These are phyloP conservation scores for Notodonta ziczac DNA, from an alignment of 2,888 invertebrate species.

Conservation along the genomic window DNA sequence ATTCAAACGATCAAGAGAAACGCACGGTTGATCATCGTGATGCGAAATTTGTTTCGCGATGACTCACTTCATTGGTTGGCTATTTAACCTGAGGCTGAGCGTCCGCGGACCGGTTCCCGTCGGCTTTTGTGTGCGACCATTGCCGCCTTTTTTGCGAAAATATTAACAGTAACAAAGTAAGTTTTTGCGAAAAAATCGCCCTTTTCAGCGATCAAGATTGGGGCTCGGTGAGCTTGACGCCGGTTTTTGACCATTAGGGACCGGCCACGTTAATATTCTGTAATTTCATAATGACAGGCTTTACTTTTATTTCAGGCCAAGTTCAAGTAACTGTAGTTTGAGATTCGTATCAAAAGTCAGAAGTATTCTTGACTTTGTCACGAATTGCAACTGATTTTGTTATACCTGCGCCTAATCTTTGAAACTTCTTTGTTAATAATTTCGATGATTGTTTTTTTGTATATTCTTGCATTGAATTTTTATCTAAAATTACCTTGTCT, in stretches of 20 bases:
- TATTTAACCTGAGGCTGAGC: slow-evolving; percentile 34
- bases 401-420: neutral
- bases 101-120: slow-evolving; percentile 28
- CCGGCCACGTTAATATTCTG: neutral
- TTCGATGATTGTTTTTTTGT: neutral
- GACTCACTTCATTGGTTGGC: slow-evolving; percentile 43
- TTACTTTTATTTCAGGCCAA: slow-evolving; percentile 11
- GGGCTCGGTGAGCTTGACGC: neutral
- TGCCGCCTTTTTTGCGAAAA: slow-evolving; percentile 20
- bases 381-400: neutral
- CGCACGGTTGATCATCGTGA: slow-evolving; percentile 36
- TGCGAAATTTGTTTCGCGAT: slow-evolving; percentile 47
- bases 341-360: neutral
- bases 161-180: slow-evolving; percentile 35
- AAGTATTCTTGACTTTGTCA: slow-evolving; percentile 1
- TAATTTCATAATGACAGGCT: slow-evolving; percentile 2
- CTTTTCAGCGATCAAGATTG: slow-evolving; percentile 22
- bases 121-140: slow-evolving; percentile 16
- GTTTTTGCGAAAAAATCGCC: slow-evolving; percentile 31
- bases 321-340: neutral
- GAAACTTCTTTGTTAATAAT: neutral
- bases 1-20: slow-evolving; percentile 25
- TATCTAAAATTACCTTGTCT: neutral
- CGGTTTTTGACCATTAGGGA: neutral
- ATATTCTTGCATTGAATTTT: neutral